Conservation (phyloP, 2,113 vertebrate species). For the Dromaius novaehollandiae region DNA sequence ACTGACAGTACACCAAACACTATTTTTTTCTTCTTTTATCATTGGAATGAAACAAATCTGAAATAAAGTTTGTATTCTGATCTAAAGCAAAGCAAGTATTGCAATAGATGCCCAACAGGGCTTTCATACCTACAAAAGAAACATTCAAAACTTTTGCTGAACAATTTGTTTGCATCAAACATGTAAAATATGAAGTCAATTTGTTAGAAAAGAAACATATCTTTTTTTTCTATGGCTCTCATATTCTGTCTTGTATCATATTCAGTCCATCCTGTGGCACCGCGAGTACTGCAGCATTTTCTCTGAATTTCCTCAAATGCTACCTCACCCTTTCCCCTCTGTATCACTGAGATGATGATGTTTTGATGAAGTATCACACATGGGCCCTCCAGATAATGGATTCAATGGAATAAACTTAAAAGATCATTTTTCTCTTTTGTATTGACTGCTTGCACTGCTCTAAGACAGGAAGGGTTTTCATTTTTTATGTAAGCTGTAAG, state of each 20-base stretch:
- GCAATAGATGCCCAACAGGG: not conserved
- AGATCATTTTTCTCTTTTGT: slow-evolving; percentile 69
- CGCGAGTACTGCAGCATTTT: not conserved
- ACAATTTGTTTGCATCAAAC: slow-evolving; percentile 9
- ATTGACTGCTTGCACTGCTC: slow-evolving; percentile 66
- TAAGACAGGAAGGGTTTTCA: slow-evolving; percentile 68
- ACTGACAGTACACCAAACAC: not conserved
- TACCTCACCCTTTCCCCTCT: not conserved
- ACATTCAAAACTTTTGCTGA: not conserved
- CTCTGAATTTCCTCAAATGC: not conserved
- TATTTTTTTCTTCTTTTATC: not conserved
- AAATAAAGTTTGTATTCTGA: not conserved
- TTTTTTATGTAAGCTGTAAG: slow-evolving; percentile 72
- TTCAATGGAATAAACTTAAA: slow-evolving; percentile 63
- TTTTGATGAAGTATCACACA: slow-evolving; percentile 59
- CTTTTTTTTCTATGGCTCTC: not conserved
- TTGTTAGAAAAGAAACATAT: not conserved
- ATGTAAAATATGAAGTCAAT: not conserved
- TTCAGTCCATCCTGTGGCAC: slow-evolving; percentile 21
- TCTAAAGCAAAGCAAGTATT: not conserved
- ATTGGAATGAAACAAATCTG: not conserved
- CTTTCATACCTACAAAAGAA: not conserved
- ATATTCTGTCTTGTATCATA: slow-evolving; percentile 11
- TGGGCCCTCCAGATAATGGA: slow-evolving; percentile 45
- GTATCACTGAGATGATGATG: slow-evolving; percentile 34